These are phyloP conservation scores for Somateria mollissima DNA, from an alignment of 2,797 vertebrate species.

Conservation along the genomic window DNA sequence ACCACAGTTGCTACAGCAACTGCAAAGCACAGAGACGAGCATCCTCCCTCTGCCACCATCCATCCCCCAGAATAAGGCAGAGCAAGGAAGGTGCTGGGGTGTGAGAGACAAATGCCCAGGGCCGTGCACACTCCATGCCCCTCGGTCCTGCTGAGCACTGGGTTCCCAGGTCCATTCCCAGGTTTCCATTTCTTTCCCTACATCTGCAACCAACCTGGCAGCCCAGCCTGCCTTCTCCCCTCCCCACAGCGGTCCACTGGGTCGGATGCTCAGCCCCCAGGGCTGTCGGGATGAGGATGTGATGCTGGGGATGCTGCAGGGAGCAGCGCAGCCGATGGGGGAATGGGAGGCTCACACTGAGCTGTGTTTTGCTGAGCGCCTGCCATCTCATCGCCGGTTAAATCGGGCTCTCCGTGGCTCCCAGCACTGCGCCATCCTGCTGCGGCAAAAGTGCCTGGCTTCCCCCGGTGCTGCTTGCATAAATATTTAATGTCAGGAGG, in stretches of 20 bases:
- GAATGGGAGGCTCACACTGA: not conserved
- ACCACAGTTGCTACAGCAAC: constrained; percentile 74
- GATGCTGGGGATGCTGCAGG: not conserved
- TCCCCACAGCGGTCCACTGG: not conserved
- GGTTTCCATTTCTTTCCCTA: constrained; percentile 16
- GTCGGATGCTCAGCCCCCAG: not conserved
- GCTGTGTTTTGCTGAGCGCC: not conserved
- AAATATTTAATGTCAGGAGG: constrained; percentile 35
- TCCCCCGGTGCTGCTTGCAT: not conserved
- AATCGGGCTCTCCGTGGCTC: not conserved
- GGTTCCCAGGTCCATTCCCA: constrained; percentile 1
- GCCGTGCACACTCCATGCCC: not conserved
- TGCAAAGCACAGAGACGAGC: not conserved
- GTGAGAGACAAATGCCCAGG: not conserved
- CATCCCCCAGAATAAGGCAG: not conserved
- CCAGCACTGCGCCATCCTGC: not conserved
- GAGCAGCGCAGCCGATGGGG: not conserved
- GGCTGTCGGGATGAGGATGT: not conserved
- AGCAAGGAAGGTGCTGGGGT: not conserved
- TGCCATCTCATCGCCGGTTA: not conserved
- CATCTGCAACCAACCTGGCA: not conserved
- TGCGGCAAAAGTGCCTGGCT: not conserved
- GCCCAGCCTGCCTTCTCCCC: not conserved
- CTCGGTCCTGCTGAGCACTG: not conserved
- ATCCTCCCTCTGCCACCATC: not conserved